Percentiles rank a stretch among this genome's conserved stretches.
These are phyloP conservation scores for Caenorhabditis sp. DNA, from an alignment of 2,888 invertebrate species.

Conservation along the genomic window DNA sequence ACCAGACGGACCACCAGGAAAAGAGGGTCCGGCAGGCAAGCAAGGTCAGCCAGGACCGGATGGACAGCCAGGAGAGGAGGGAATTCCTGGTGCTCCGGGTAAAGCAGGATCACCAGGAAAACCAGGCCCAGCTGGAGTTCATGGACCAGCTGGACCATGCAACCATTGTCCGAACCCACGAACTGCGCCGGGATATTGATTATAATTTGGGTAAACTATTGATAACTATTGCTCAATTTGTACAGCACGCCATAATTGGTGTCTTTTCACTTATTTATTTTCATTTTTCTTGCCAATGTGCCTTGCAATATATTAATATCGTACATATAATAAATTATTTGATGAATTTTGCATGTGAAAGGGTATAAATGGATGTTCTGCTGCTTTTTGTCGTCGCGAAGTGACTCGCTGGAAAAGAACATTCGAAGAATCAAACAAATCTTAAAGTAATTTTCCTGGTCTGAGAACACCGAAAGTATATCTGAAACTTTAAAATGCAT, in stretches of 20 bases:
- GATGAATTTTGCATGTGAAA: not conserved
- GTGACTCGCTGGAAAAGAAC: too few relatives aligned
- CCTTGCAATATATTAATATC: constrained; percentile 1
- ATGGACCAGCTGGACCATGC: constrained; percentile 54
- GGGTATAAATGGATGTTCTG: not conserved
- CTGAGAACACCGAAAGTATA: too few relatives aligned
- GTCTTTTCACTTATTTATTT: not conserved
- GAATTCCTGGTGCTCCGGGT: constrained; percentile 48
- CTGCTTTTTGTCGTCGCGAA: too few relatives aligned
- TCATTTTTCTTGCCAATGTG: not conserved
- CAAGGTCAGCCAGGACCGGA: constrained; percentile 49
- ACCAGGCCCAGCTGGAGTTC: constrained; percentile 46
- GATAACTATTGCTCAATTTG: not conserved
- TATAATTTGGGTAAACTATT: not conserved
- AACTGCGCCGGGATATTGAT: constrained; percentile 62
- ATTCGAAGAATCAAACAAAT: too few relatives aligned
- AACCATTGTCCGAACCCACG: constrained; percentile 58
- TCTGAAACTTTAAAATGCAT: too few relatives aligned
- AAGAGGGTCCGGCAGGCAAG: constrained; percentile 41
- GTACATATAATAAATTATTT: not conserved
- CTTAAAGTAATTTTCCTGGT: too few relatives aligned
- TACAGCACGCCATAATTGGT: not conserved
- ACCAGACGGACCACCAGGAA: constrained; percentile 41
- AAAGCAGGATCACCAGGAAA: constrained; percentile 51
- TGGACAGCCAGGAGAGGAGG: constrained; percentile 54